A percentile compares a stretch with the other conserved stretches of the same genome.
These are phyloP conservation scores for Cyrtorhinus lividipennis DNA, from an alignment of 1,140 invertebrate genomes.

Conservation along the genomic window DNA sequence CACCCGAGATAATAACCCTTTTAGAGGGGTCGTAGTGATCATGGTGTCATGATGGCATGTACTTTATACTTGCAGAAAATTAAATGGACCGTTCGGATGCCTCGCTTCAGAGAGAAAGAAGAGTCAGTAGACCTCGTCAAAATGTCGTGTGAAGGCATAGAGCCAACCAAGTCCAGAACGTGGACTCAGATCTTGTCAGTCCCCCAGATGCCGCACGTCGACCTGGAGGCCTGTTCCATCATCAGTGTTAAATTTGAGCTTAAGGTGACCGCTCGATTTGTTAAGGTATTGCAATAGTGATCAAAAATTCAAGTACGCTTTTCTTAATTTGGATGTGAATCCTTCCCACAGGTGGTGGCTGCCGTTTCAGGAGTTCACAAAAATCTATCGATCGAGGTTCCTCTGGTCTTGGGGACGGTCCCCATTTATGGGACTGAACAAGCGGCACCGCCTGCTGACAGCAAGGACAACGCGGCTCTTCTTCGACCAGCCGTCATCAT, in stretches of 20 bases:
- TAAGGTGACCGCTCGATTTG: no score
- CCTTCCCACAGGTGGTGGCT: conserved; percentile 33
- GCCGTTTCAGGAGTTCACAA: conserved; percentile 37
- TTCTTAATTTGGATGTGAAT: no score
- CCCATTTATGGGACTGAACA: conserved; percentile 29
- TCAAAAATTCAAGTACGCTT: no score
- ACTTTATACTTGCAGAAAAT: no score
- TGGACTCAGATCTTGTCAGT: conserved; percentile 43
- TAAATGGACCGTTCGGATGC: conserved; percentile 40
- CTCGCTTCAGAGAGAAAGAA: conserved; percentile 34
- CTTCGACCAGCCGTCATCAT: background rate
- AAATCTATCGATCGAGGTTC: conserved; percentile 38
- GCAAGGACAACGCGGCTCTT: background rate
- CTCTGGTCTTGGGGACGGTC: conserved; percentile 46
- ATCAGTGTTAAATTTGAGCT: conserved; percentile 49
- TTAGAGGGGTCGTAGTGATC: no score
- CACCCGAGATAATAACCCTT: no score
- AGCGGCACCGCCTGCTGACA: background rate
- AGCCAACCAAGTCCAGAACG: conserved; percentile 33
- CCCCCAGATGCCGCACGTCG: conserved; percentile 46
- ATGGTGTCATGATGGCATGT: no score
- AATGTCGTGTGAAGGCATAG: conserved; percentile 40
- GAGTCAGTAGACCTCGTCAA: conserved; percentile 36
- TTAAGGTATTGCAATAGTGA: no score
- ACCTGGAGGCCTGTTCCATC: conserved; percentile 43